Base-by-base conservation (phyloP, 2,888 invertebrate species). In the Cetonia aurata region DNA sequence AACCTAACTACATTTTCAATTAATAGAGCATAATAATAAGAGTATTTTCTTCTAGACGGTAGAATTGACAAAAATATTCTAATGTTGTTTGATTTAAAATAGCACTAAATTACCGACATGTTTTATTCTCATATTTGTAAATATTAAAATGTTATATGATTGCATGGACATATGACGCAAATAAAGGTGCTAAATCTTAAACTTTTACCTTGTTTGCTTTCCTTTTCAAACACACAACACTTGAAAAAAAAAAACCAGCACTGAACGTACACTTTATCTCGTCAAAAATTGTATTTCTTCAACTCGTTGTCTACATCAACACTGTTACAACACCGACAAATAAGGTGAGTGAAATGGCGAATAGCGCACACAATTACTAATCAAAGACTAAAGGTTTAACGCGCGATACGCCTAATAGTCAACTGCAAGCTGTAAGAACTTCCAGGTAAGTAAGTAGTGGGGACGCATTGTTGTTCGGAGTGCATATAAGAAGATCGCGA, bases 341-440 rank as follows among this genome's bases (percentile, higher is more conserved):
- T 60, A 25, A 46, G 10, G 48, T 17, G 19, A 62, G 46, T 62
- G 31, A 48, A 62, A 48, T 48, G 15, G 31, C 60, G 33, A 62
- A 48, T 19, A 3, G 9, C 60, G 33, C 10, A 10, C 48, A 48
- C 57, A 15, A 15, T 57, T 41, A 62, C n/a, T 33, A 62, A 48
- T 15, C 1, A 6, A 15, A 13, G 31, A 62, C 60, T 62, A 48
- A 62, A 33, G 33, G 13, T 4, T 31, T 15, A 25, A 44, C 19
- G 31, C 25, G n/a, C 12, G 15, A 42, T 31, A 8, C 31, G 1
- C 48, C 60, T 48, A 46, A 48, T 31, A 62, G 33, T 48, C 48
- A 31, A 62, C 60, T 62, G 60, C 48, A 48, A 48, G 48, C 15
- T 48, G 60, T 48, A 62, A 62, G 60, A 62, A 15, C 19, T 10